These are phyloP conservation scores for Drosophila seguyi DNA, from an alignment of 1,140 invertebrate species.

Conservation along the genomic window DNA sequence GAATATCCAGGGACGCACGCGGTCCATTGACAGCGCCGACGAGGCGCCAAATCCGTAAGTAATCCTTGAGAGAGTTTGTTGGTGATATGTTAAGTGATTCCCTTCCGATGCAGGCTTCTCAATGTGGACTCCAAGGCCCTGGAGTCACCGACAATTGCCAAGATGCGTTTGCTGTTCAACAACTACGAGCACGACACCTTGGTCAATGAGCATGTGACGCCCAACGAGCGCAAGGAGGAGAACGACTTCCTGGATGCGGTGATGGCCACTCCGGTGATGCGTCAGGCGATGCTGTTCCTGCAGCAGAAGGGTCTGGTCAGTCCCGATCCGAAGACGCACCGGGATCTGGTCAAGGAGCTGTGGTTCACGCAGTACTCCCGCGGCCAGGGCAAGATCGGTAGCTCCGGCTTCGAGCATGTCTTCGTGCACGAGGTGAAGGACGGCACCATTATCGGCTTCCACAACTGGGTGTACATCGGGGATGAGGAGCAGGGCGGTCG, in stretches of 20 bases:
- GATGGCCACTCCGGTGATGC: slow-evolving; percentile 91
- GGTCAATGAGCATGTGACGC: slow-evolving; percentile 91
- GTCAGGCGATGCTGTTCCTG: slow-evolving; percentile 90
- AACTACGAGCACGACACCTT: slow-evolving; percentile 91
- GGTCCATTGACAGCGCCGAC: slow-evolving; percentile 88
- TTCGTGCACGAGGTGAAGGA: slow-evolving; percentile 94
- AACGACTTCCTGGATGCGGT: slow-evolving; percentile 91
- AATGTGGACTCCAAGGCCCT: slow-evolving; percentile 65
- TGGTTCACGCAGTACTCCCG: slow-evolving; percentile 94
- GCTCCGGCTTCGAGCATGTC: slow-evolving; percentile 94
- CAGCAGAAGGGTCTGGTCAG: slow-evolving; percentile 89
- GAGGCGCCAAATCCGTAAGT: slow-evolving; percentile 91
- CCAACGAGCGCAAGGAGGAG: slow-evolving; percentile 91
- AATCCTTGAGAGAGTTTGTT: not conserved
- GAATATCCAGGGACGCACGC: slow-evolving; percentile 90
- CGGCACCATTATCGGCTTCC: slow-evolving; percentile 91
- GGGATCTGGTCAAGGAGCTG: slow-evolving; percentile 90
- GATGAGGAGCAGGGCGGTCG: slow-evolving; percentile 89
- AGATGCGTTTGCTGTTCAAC: slow-evolving; percentile 89
- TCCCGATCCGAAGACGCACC: slow-evolving; percentile 89
- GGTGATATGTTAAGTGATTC: not conserved
- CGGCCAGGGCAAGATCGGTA: slow-evolving; percentile 90
- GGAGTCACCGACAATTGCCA: slow-evolving; percentile 88
- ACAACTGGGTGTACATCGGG: slow-evolving; percentile 95
- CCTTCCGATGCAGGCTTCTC: slow-evolving; percentile 45